These are phyloP conservation scores for Wasmannia auropunctata DNA, from an alignment of 1,140 invertebrate species.

Conservation along the genomic window DNA sequence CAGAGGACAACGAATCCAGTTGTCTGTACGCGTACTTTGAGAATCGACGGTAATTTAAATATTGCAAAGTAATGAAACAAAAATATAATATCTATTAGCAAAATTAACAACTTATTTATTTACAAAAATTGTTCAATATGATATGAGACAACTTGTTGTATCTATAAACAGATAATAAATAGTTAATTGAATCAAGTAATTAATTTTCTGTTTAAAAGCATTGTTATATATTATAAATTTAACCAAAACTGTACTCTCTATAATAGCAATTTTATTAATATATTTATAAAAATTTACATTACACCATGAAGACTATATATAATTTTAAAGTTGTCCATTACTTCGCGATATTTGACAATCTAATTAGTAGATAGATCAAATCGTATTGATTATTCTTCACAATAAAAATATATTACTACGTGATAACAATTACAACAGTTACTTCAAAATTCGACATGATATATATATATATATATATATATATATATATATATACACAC, in stretches of 20 bases:
- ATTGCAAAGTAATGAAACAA: not conserved
- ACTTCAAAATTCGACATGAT: not conserved
- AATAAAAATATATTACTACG: not conserved
- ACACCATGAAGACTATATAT: not conserved
- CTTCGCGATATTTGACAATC: not conserved
- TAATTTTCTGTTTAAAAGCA: not conserved
- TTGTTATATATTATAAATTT: not conserved
- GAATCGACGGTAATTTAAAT: not conserved
- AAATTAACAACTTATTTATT: not conserved
- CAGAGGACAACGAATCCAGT: constrained; percentile 17
- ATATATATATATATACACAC: no score
- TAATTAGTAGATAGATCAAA: not conserved
- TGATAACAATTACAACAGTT: not conserved
- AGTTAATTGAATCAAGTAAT: not conserved
- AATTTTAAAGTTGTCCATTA: not conserved
- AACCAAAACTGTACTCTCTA: not conserved
- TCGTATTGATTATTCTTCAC: not conserved
- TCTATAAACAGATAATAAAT: not conserved
- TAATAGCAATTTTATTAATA: not conserved
- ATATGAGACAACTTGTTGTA: not conserved
- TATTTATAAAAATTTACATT: not conserved
- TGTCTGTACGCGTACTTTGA: not conserved
- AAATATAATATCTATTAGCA: not conserved
- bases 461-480: not conserved
- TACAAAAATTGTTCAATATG: not conserved